Conservation (phyloP, 1,140 invertebrate species). For the Lepidurus apus region DNA sequence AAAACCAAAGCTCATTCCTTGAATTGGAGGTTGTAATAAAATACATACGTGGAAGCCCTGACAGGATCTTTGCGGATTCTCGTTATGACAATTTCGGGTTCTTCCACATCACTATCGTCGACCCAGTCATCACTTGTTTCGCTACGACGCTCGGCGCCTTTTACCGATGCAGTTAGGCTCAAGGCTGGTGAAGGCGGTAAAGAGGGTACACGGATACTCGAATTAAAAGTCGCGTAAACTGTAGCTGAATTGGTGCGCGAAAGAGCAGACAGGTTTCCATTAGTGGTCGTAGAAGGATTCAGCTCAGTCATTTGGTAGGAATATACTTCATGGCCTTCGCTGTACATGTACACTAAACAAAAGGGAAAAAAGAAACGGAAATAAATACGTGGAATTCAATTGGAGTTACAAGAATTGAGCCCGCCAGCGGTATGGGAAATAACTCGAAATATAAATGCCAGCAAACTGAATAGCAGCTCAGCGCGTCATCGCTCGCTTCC, state of each 20-base stretch:
- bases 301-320: conserved; percentile 37
- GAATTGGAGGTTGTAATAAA: too few relatives aligned
- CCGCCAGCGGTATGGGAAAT: too few relatives aligned
- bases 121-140: conserved; percentile 40
- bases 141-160: conserved; percentile 37
- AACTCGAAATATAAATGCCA: too few relatives aligned
- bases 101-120: conserved; percentile 38
- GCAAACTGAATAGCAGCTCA: too few relatives aligned
- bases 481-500: too few relatives aligned
- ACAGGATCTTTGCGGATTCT: conserved; percentile 23
- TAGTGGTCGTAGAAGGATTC: conserved; percentile 5
- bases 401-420: too few relatives aligned
- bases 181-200: conserved; percentile 32
- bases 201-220: conserved; percentile 3
- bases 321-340: conserved; percentile 38
- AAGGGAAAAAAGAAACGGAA: conserved; percentile 26
- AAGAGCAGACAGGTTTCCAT: background rate
- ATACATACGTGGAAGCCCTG: conserved; percentile 27
- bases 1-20: too few relatives aligned
- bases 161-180: conserved; percentile 36
- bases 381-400: too few relatives aligned
- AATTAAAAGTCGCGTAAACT: conserved; percentile 22
- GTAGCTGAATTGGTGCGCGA: background rate
- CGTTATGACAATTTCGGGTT: conserved; percentile 23
- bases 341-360: conserved; percentile 33